Evolutionary conservation across 1,140 invertebrate species (phyloP), one percentile per base, ranked within the genome.

Genomic region (Drosophila dunni): DNA sequence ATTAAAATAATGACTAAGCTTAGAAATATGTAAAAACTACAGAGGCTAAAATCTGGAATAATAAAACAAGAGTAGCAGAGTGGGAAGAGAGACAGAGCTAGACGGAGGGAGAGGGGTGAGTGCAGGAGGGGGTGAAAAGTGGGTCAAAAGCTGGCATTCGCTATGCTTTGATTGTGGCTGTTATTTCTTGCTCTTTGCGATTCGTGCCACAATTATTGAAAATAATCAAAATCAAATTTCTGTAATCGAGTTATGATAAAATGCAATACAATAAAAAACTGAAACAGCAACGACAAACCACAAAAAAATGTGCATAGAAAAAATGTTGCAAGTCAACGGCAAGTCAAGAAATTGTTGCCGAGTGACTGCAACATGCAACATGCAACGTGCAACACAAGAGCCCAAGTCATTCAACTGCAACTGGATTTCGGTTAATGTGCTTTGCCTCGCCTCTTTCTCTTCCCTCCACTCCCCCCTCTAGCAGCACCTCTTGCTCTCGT

Each of bases 361-460:
- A 74, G 51, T 60, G 50, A 54, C 60, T 66, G 65, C 51, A 70
- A 61, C 67, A 79, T 79, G 71, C 78, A 73, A 77, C 62, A 29
- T 66, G 65, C 51, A 70, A 61, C 67, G 76, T 79, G 71, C 78
- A 73, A 77, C 62, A 29, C 24, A 57, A 53, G 36, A 64, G 60
- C 60, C 51, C 70, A 54, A 88, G 79, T 88, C 78, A 78, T 88
- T 89, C 73, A 88, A 89, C 78, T 88, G 80, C 71, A 81, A 89
- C 68, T 89, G 84, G 73, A 89, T 84, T 88, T 88, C 79, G 79
- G 83, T 80, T 78, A 88, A 80, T 88, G 77, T 78, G 77, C 63
- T 70, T 29, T 78, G 65, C 69, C 70, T 48, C 63, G n/a, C 44
- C 42, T 66, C 64, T 58, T 7, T 20, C 46, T 17, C 45, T 54